Evolutionary conservation across 2,113 vertebrate genomes (phyloP), one percentile per base, ranked within the genome.

Genomic region (Oplegnathus fasciatus): DNA sequence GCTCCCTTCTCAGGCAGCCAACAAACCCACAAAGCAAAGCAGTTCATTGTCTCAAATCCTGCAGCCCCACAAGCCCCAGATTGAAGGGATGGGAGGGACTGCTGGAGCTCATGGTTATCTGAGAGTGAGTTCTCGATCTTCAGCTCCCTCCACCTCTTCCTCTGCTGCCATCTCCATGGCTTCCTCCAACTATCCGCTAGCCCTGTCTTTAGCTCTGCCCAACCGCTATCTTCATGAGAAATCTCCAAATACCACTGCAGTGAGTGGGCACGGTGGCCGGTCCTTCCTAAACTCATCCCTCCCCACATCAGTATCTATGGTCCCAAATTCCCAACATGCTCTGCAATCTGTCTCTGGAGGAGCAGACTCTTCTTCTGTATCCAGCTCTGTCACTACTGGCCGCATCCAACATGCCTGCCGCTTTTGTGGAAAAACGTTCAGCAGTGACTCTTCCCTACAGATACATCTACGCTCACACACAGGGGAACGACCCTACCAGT

Each of bases 391-490:
- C 58, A 69, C 73, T 6, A 18, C 83, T 5, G 72, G 89, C 44
- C 95, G 95, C 7, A 91, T 95, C 46, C 94, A 95, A 68, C 97
- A 98, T 85, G 95, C 95, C 20, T 98, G 98, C 52, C 96, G 97
- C 4, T 98, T 97, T 85, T 98, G 98, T 57, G 97, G 97, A 20
- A 98, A 98, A 89, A 94, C 95, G 6, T 97, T 98, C 48, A 97
- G 97, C 75, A 97, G 97, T 78, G 98, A 98, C 81, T 98, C 97
- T 17, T 96, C 97, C 32, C 93, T 98, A 58, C 98, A 98, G 89
- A 98, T 98, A 93, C 98, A 98, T 82, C 93, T 98, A 50, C 96
- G 98, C 30, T 98, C 98, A 11, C 97, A 98, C 88, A 98, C 97
- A 0, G 97, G 97, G 0, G 97, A 98, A 84, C 94, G 97, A 22